phyloP scores from a whole-genome alignment of 2,113 vertebrate genomes.

The Platycercus adscitus region DNA sequence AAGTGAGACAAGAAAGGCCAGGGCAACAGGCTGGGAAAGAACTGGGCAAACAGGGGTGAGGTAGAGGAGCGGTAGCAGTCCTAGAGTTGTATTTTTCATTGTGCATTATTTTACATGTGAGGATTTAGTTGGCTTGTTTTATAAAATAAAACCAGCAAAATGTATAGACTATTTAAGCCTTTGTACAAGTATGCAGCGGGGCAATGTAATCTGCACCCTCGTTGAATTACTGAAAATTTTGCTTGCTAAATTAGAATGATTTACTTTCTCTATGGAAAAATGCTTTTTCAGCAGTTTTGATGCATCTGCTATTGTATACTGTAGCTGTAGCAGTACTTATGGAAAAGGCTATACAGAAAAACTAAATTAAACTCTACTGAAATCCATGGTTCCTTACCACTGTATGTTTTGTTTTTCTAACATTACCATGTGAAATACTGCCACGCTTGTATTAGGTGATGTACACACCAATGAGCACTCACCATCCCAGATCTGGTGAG shows the following conservation, averaged over 20 bases:
- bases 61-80: not conserved
- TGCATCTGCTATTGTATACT: not conserved
- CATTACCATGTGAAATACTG: not conserved
- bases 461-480: not conserved
- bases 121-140: not conserved
- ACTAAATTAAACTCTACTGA: not conserved
- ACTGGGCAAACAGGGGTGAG: not conserved
- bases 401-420: not conserved
- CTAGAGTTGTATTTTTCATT: not conserved
- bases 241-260: not conserved
- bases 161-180: not conserved
- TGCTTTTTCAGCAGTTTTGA: not conserved
- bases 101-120: not conserved
- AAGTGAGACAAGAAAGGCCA: not conserved
- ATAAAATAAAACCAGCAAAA: slow-evolving; percentile 15
- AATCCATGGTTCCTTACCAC: not conserved
- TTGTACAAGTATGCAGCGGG: not conserved
- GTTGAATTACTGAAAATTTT: not conserved
- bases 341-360: not conserved
- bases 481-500: not conserved
- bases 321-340: not conserved
- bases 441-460: not conserved
- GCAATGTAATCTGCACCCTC: not conserved
- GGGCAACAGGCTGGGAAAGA: not conserved
- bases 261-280: not conserved